A percentile compares a stretch with the other conserved stretches of the same genome.
Conservation (phyloP, 2,888 invertebrate genomes). For the Phymatocera aterrima region DNA sequence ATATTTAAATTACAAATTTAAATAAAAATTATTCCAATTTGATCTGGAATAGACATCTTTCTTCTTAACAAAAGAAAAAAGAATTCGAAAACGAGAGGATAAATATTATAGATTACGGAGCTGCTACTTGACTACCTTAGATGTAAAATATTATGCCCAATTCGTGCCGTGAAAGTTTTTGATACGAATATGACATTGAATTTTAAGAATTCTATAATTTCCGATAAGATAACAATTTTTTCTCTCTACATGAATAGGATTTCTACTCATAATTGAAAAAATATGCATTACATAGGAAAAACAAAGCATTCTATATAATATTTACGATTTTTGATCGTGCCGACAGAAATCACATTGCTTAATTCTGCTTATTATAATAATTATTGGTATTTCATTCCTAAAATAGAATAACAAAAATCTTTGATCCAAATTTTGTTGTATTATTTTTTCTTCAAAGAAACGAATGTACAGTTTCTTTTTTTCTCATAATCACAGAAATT, state of each 20-base stretch:
- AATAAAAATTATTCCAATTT: not conserved
- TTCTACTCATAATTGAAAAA: not conserved
- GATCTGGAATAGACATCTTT: not conserved
- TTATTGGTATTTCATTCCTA: conserved; percentile 17
- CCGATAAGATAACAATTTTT: not conserved
- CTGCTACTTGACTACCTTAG: not conserved
- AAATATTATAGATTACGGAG: not conserved
- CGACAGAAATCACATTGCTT: conserved; percentile 17
- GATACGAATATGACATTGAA: conserved; percentile 1
- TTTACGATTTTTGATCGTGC: conserved; percentile 10
- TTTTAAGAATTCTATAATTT: not conserved
- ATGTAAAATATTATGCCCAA: not conserved
- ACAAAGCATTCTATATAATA: not conserved
- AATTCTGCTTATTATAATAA: not conserved
- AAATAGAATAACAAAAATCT: conserved; percentile 16
- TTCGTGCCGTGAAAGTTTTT: conserved; percentile 11
- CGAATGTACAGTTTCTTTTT: not conserved
- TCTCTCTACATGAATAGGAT: too few species aligned
- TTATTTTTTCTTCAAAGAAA: not conserved
- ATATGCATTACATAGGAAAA: not conserved
- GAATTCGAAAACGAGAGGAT: too few species aligned
- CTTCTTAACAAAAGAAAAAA: not conserved
- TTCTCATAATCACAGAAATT: not conserved
- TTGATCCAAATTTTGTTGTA: not conserved
- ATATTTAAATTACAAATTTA: not conserved